A percentile compares a stretch with the other conserved stretches of the same genome.
Evolutionary conservation across 2,113 vertebrate species (phyloP).

Genomic region (Athene noctua): DNA sequence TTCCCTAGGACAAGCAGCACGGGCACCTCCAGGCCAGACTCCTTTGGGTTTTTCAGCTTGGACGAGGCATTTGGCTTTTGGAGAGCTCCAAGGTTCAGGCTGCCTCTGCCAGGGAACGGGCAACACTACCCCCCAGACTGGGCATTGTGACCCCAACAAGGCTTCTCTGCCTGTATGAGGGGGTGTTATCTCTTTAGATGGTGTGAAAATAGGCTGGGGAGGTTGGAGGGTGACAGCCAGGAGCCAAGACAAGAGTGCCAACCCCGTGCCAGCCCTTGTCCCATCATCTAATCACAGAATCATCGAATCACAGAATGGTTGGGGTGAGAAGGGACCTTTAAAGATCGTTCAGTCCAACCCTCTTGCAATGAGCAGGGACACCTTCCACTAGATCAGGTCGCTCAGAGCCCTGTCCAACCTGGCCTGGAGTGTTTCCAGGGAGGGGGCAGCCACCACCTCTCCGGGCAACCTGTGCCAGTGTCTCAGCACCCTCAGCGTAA

Average conservation of each 20-base stretch:
- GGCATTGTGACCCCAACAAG: rapidly evolving
- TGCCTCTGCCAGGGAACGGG: neutral
- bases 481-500: rapidly evolving
- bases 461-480: neutral
- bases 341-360: rapidly evolving
- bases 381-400: rapidly evolving
- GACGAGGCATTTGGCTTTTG: neutral
- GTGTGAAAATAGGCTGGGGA: neutral
- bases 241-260: neutral
- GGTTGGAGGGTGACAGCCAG: neutral
- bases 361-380: neutral
- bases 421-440: rapidly evolving
- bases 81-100: neutral
- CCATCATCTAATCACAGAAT: neutral
- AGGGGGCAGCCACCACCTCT: neutral
- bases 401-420: neutral
- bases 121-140: neutral
- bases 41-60: neutral
- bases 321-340: neutral
- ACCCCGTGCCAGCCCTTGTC: neutral
- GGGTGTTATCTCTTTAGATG: neutral
- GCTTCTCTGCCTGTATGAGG: neutral
- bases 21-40: neutral
- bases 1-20: neutral
- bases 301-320: neutral